A percentile compares a stretch with the other conserved stretches of the same genome.
These are phyloP conservation scores for Austrofundulus limnaeus DNA, from an alignment of 2,113 vertebrate genomes.

Conservation along the genomic window DNA sequence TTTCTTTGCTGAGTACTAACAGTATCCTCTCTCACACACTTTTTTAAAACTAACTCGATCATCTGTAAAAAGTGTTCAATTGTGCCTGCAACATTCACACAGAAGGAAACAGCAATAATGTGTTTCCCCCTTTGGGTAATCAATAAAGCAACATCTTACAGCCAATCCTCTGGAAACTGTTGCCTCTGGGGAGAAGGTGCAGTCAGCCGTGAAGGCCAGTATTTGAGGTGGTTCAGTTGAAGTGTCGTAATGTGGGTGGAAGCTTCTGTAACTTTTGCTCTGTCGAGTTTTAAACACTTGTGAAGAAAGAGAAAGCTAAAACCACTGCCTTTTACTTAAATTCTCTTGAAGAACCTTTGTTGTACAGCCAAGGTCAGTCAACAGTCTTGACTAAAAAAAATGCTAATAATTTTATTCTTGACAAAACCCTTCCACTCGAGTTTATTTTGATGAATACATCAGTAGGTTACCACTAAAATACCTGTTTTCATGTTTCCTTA, in stretches of 20 bases:
- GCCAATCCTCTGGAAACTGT: background rate
- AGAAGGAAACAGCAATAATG: background rate
- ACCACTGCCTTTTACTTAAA: background rate
- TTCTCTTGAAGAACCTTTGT: no score
- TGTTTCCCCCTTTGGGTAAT: background rate
- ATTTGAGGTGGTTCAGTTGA: background rate
- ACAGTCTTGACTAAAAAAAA: no score
- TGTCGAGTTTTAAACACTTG: background rate
- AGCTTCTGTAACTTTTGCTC: slow-evolving; percentile 21
- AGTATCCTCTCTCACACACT: no score
- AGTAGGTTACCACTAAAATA: background rate
- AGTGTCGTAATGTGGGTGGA: slow-evolving; percentile 10
- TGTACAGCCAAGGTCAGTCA: no score
- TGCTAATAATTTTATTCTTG: no score
- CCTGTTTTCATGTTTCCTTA: background rate
- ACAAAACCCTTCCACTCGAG: no score
- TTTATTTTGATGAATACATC: background rate
- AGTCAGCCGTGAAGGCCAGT: background rate
- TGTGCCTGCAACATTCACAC: background rate
- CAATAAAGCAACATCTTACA: slow-evolving; percentile 15
- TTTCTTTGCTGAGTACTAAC: background rate
- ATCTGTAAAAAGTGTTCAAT: background rate
- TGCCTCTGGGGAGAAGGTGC: background rate
- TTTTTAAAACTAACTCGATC: background rate
- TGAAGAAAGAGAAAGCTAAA: background rate